Evolutionary conservation across 1,140 invertebrate genomes (phyloP).

Genomic region (Ephestia elutella): DNA sequence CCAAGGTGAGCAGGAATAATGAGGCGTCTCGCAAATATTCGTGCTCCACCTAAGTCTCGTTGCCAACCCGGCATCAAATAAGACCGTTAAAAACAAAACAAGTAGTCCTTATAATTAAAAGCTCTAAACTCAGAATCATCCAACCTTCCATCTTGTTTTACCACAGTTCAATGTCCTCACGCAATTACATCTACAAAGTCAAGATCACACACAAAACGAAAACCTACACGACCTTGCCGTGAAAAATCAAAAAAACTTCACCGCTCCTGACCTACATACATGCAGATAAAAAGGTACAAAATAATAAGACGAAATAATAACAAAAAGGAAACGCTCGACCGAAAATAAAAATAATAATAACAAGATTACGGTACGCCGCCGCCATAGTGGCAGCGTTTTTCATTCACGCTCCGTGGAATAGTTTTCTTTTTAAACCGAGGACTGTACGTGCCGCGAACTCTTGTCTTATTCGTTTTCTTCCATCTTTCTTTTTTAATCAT

Average conservation of each 20-base stretch:
- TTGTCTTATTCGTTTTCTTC: conserved; percentile 30
- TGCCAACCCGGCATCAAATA: neutral
- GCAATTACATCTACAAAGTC: conserved; percentile 5
- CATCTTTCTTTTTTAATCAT: conserved; percentile 66
- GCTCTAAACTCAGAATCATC: neutral
- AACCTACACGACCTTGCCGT: conserved; percentile 49
- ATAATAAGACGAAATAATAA: conserved; percentile 67
- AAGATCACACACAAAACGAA: conserved; percentile 32
- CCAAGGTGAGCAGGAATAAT: no score
- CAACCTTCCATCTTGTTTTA: neutral
- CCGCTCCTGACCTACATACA: conserved; percentile 68
- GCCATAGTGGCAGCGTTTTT: conserved; percentile 53
- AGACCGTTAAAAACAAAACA: neutral
- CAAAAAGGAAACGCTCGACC: conserved; percentile 39
- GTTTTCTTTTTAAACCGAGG: conserved; percentile 66
- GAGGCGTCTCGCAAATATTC: no score
- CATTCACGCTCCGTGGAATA: conserved; percentile 68
- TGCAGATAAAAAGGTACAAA: conserved; percentile 49
- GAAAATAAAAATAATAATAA: conserved; percentile 69
- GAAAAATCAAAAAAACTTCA: conserved; percentile 53
- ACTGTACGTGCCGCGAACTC: conserved; percentile 60
- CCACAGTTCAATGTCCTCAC: conserved; percentile 2
- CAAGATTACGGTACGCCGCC: conserved; percentile 61
- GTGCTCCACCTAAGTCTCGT: no score
- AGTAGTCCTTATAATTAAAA: neutral